These are phyloP conservation scores for Drosophila nigricruria DNA, from an alignment of 2,888 invertebrate species.

Conservation along the genomic window DNA sequence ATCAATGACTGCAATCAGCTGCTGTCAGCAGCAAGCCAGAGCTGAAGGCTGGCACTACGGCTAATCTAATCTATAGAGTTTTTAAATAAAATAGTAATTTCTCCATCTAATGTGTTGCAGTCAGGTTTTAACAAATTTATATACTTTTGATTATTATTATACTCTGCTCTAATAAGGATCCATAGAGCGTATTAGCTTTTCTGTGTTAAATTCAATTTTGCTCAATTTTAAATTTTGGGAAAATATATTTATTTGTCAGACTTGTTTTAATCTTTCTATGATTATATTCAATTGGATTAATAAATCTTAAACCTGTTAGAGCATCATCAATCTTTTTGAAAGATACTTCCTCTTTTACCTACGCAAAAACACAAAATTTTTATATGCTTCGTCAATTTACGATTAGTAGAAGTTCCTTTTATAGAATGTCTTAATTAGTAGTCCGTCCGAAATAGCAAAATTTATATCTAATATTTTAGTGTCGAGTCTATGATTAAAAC, in stretches of 20 bases:
- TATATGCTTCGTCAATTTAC: background rate
- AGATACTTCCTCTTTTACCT: background rate
- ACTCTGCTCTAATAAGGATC: background rate
- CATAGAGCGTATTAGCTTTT: background rate
- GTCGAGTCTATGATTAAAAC: background rate
- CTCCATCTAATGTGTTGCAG: constrained; percentile 28
- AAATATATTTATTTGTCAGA: background rate
- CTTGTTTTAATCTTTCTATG: background rate
- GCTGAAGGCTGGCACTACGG: constrained; percentile 22
- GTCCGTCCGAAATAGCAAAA: background rate
- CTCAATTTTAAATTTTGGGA: background rate
- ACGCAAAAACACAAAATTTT: background rate
- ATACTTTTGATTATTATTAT: constrained; percentile 6
- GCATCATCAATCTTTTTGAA: background rate
- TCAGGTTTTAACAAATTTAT: constrained; percentile 1
- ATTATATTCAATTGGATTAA: background rate
- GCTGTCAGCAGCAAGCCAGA: constrained; percentile 49
- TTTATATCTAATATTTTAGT: background rate
- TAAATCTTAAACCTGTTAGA: background rate
- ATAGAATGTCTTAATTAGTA: background rate
- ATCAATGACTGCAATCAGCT: constrained; percentile 62
- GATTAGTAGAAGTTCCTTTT: background rate
- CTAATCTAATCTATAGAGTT: constrained; percentile 66
- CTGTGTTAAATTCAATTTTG: background rate
- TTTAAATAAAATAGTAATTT: constrained; percentile 52